These are phyloP conservation scores for Petrocephalus schoutedeni DNA, from an alignment of 2,797 vertebrate genomes.

Conservation along the genomic window DNA sequence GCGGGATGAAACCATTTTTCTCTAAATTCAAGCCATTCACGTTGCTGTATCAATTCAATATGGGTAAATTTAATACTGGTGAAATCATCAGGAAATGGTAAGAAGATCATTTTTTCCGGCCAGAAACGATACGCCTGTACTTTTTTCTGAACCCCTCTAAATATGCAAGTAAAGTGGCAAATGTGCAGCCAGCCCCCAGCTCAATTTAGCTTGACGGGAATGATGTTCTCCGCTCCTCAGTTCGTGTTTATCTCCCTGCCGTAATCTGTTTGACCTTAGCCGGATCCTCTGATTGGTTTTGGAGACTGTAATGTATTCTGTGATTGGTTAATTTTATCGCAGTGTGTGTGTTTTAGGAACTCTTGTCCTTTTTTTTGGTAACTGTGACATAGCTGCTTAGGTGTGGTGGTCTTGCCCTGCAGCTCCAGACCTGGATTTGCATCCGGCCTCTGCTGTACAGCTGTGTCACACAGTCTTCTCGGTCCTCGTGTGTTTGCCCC, in stretches of 20 bases:
- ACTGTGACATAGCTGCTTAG: background rate
- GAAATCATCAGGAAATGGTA: background rate
- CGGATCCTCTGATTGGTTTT: background rate
- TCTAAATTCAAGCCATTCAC: background rate
- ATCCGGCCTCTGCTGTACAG: background rate
- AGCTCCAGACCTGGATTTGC: background rate
- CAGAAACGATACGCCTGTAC: background rate
- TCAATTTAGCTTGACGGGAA: background rate
- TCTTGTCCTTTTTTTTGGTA: background rate
- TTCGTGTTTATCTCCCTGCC: background rate
- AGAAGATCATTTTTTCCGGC: background rate
- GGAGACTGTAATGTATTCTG: background rate
- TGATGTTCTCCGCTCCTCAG: background rate
- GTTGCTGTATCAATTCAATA: background rate
- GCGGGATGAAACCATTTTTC: background rate
- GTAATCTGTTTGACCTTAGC: background rate
- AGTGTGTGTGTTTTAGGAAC: background rate
- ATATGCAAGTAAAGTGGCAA: background rate
- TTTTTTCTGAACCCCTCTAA: background rate
- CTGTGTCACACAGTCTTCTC: background rate
- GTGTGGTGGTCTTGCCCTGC: background rate
- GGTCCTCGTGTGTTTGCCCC: background rate
- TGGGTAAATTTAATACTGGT: background rate
- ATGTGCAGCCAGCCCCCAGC: background rate
- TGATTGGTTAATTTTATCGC: background rate